Evolutionary conservation across 37 sponge, comb jelly and placozoan genomes (phyloP).

Genomic region (Amphimedon queenslandica): DNA sequence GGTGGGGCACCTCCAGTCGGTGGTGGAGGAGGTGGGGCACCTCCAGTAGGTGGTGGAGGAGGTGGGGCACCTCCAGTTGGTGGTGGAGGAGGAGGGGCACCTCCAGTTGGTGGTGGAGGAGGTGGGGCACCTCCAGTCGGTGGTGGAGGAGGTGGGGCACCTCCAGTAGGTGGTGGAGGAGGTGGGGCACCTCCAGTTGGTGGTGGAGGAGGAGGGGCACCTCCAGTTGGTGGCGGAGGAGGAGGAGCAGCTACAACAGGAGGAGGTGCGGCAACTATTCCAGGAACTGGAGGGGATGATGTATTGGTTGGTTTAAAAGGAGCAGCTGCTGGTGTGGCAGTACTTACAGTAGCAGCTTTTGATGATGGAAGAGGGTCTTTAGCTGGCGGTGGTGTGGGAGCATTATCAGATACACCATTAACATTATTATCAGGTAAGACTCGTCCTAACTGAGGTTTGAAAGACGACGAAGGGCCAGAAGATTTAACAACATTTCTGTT

Average conservation of each 20-base stretch:
- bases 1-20: background rate
- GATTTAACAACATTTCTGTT: background rate
- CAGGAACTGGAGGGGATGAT: background rate
- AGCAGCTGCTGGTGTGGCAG: background rate
- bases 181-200: slow-evolving; percentile 6
- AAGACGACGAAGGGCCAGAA: background rate
- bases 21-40: background rate
- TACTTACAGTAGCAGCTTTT: background rate
- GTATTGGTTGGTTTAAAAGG: background rate
- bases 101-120: slow-evolving; percentile 23
- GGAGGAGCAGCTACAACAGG: slow-evolving; percentile 2
- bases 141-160: slow-evolving; percentile 30
- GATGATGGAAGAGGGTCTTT: background rate
- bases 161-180: slow-evolving; percentile 33
- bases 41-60: slow-evolving; percentile 31
- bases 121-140: slow-evolving; percentile 22
- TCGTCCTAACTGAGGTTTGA: background rate
- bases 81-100: slow-evolving; percentile 54
- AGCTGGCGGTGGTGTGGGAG: background rate
- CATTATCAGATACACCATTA: background rate
- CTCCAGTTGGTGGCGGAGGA: slow-evolving; percentile 9
- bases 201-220: slow-evolving; percentile 4
- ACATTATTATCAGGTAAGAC: background rate
- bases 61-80: slow-evolving; percentile 36
- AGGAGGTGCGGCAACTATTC: background rate